These are phyloP conservation scores for Oncopodura yosiiana DNA, from an alignment of 1,140 invertebrate species.

Conservation along the genomic window DNA sequence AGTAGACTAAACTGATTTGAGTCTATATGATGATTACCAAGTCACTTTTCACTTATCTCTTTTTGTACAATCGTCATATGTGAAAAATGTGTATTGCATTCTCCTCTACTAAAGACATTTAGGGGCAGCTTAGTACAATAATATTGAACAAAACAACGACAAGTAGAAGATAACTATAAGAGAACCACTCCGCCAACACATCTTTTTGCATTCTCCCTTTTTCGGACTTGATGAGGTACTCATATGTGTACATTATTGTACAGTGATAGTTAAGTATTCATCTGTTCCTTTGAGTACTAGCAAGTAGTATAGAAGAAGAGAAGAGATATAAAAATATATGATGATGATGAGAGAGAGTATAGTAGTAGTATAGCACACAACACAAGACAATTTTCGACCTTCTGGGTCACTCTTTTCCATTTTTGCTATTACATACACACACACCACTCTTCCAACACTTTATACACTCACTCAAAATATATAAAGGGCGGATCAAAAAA, in stretches of 20 bases:
- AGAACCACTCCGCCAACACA: conserved; percentile 33
- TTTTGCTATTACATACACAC: neutral
- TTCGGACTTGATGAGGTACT: too few relatives aligned
- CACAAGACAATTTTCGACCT: conserved; percentile 24
- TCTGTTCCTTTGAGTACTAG: neutral
- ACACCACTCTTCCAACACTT: conserved; percentile 1
- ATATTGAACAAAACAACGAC: too few relatives aligned
- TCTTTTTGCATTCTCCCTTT: conserved; percentile 34
- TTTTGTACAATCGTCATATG: too few relatives aligned
- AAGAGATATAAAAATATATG: too few relatives aligned
- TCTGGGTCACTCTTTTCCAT: conserved; percentile 26
- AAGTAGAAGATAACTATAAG: conserved; percentile 29
- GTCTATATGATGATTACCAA: too few relatives aligned
- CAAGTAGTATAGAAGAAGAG: too few relatives aligned
- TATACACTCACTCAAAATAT: neutral
- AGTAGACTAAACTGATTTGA: too few relatives aligned
- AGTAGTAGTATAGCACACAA: too few relatives aligned
- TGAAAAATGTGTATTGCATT: too few relatives aligned
- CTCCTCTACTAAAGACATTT: conserved; percentile 29
- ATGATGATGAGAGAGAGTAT: too few relatives aligned
- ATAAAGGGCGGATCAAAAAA: conserved; percentile 27
- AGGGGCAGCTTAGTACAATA: too few relatives aligned
- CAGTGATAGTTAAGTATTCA: neutral
- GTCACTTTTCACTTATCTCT: conserved; percentile 26
- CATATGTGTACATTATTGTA: neutral